Evolutionary conservation across 2,888 invertebrate species (phyloP).

Genomic region (Caradrina kadenii): DNA sequence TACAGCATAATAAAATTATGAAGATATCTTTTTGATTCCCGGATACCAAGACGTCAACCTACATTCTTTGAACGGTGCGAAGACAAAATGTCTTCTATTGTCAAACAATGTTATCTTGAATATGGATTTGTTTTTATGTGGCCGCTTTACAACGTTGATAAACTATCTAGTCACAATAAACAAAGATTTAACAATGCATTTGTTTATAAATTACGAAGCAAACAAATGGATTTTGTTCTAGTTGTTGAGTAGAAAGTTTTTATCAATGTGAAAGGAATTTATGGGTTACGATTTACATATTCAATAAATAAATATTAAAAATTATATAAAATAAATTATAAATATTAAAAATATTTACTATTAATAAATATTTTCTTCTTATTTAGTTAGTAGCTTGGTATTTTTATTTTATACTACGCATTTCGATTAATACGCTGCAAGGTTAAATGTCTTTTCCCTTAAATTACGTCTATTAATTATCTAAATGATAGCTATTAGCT

Average conservation of each 20-base stretch:
- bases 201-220: conserved; percentile 28
- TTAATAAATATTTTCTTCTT: too few species aligned
- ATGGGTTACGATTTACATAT: not conserved
- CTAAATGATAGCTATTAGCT: too few species aligned
- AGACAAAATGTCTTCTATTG: conserved; percentile 40
- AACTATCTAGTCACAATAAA: conserved; percentile 38
- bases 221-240: conserved; percentile 20
- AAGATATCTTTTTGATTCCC: too few species aligned
- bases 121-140: conserved; percentile 51
- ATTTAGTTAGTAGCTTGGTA: too few species aligned
- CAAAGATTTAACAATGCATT: conserved; percentile 30
- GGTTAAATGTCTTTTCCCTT: too few species aligned
- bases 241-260: conserved; percentile 7
- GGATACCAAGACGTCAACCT: conserved; percentile 25
- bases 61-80: conserved; percentile 32
- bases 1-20: too few species aligned
- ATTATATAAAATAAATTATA: too few species aligned
- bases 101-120: conserved; percentile 49
- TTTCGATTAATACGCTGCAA: too few species aligned
- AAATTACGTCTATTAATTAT: too few species aligned
- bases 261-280: conserved; percentile 2
- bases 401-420: too few species aligned
- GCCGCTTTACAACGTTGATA: conserved; percentile 30
- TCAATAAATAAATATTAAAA: too few species aligned
- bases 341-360: too few species aligned